A percentile compares a stretch with the other conserved stretches of the same genome.
Conservation (phyloP, 2,797 vertebrate species). For the Clarias platycephalus region DNA sequence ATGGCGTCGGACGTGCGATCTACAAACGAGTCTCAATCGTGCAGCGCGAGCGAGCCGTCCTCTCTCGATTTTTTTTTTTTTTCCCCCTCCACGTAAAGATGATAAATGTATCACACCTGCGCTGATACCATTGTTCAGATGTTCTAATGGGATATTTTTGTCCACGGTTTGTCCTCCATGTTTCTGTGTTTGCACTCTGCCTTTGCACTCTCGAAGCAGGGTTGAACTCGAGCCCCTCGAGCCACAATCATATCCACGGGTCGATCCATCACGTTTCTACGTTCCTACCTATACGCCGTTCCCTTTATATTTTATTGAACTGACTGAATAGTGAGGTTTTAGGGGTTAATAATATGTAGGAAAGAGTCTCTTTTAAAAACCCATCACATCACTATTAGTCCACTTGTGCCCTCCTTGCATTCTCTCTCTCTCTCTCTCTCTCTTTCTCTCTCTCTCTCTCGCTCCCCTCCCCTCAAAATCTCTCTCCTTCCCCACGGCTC, state of each 20-base stretch:
- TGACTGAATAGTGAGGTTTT: background rate
- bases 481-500: constrained; percentile 41
- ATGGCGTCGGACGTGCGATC: background rate
- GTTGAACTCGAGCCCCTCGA: background rate
- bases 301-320: background rate
- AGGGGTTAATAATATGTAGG: constrained; percentile 22
- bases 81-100: background rate
- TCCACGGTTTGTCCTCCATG: background rate
- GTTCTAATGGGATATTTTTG: constrained; percentile 7
- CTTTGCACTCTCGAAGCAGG: background rate
- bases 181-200: background rate
- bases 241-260: background rate
- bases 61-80: background rate
- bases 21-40: background rate
- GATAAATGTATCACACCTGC: background rate
- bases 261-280: background rate
- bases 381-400: constrained; percentile 23
- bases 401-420: constrained; percentile 65
- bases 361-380: constrained; percentile 11
- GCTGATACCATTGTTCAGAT: background rate
- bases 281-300: background rate
- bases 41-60: background rate
- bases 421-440: constrained; percentile 38
- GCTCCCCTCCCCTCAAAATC: background rate
- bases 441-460: constrained; percentile 14